Evolutionary conservation across 2,797 vertebrate species (phyloP).

Genomic region (Tinamus major): DNA sequence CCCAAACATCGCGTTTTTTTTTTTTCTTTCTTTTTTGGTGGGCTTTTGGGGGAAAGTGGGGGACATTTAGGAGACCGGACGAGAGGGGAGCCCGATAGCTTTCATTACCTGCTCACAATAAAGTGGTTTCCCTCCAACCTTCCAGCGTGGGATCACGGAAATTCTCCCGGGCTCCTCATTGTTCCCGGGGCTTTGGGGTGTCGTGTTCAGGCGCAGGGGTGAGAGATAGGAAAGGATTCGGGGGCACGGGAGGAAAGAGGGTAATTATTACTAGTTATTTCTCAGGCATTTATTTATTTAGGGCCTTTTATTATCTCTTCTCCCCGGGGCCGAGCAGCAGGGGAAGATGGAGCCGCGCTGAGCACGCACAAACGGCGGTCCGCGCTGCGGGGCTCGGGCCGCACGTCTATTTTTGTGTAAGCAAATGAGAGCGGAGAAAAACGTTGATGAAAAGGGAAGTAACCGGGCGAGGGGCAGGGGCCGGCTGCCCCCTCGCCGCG

Average conservation of each 20-base stretch:
- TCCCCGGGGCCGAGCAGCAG: no score
- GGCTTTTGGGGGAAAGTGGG: no score
- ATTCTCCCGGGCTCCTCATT: neutral
- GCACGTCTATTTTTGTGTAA: slow-evolving; percentile 7
- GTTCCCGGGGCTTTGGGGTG: neutral
- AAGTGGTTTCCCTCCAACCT: neutral
- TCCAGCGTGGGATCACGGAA: neutral
- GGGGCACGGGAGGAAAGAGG: no score
- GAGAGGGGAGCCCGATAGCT: neutral
- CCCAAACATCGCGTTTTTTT: no score
- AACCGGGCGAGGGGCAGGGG: neutral
- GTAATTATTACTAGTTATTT: no score
- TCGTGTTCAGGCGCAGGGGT: neutral
- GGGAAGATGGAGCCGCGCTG: fast-evolving
- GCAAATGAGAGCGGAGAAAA: neutral
- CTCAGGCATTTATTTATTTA: fast-evolving
- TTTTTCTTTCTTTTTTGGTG: no score
- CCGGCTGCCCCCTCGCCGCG: neutral
- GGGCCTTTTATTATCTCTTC: no score
- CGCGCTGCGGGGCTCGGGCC: neutral
- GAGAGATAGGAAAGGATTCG: no score
- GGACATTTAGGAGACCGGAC: no score
- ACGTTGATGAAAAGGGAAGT: slow-evolving; percentile 27
- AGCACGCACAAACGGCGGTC: no score
- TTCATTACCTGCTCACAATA: neutral